Base-by-base conservation (phyloP, 2,113 vertebrate species). In the Channa argus region DNA sequence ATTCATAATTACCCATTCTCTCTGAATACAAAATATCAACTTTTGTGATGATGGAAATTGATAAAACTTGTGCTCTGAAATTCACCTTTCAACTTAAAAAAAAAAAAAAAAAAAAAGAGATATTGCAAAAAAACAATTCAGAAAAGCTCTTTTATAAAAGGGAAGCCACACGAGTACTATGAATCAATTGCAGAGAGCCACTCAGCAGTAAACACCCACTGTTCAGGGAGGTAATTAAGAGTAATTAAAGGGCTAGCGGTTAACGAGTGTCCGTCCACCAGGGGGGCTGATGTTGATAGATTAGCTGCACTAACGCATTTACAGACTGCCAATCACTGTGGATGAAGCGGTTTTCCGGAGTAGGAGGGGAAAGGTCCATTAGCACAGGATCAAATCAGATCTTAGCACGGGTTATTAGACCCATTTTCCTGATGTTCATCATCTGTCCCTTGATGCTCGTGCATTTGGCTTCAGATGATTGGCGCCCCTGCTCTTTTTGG, bases 351-450 rank as follows among this genome's bases (percentile, higher is more conserved):
- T 88, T 90, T 93, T 94, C 94, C 91, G 93, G 94, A 91, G 90
- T 88, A 63, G 80, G 89, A 91, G 93, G 92, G 89, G 24, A 90
- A 88, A 89, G 80, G 88, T 93, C 93, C 94, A 94, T 94, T 94
- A 94, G 93, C 81, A 61, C 78, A 47, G 74, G 68, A 88, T 90
- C 87, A 93, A 94, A 94, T 93, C 90, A 90, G 89, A 93, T 94
- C 90, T 92, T 77, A 79, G 81, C 84, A 44, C 74, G 70, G 73
- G 89, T 91, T 92, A 92, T 91, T 92, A 86, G 85, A 79, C 88
- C 85, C 89, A 84, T 93, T 94, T 93, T 91, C 89, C 92, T 90
- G 86, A 81, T 60, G 84, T 64, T 94, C 87, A 90, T 93, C 93
- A 94, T 92, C 87, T 88, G 91, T 94, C 93, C 93, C 93, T 72